These are phyloP conservation scores for Melanerpes aurifrons DNA, from an alignment of 2,113 vertebrate species.

Conservation along the genomic window DNA sequence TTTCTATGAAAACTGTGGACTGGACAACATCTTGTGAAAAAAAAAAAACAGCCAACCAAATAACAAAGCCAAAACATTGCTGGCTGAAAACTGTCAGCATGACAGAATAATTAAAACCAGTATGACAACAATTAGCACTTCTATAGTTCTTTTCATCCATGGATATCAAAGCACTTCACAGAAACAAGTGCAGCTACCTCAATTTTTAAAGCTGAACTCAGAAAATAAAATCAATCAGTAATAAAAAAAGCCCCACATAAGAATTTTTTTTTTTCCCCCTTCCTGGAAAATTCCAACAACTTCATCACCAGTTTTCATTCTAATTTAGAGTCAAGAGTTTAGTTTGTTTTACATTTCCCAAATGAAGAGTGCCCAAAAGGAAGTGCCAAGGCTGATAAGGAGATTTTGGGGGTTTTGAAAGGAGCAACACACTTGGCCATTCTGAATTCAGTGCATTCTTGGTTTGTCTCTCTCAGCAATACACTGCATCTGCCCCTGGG, in stretches of 20 bases:
- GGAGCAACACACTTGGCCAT: neutral
- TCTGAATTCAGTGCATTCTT: neutral
- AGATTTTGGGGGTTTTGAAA: neutral
- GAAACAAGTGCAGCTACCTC: slow-evolving; percentile 61
- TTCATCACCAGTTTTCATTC: neutral
- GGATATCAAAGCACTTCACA: slow-evolving; percentile 68
- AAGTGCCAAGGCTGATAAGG: neutral
- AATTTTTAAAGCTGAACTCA: slow-evolving; percentile 54
- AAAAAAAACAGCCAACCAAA: neutral
- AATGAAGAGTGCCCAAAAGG: neutral
- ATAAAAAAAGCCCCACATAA: neutral
- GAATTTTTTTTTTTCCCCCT: neutral
- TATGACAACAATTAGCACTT: slow-evolving; percentile 72
- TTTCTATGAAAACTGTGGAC: neutral
- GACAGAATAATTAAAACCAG: slow-evolving; percentile 70
- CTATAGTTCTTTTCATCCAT: slow-evolving; percentile 67
- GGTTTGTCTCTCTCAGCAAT: neutral
- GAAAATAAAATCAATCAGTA: neutral
- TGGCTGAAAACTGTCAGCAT: slow-evolving; percentile 45
- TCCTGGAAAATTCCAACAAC: slow-evolving; percentile 51
- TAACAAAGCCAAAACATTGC: neutral
- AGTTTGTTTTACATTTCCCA: neutral
- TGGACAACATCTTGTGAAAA: slow-evolving; percentile 36
- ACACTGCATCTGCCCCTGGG: neutral
- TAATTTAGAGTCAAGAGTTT: neutral